Evolutionary conservation across 1,140 invertebrate genomes (phyloP).

Genomic region (Ceratoteleas bidentatus): DNA sequence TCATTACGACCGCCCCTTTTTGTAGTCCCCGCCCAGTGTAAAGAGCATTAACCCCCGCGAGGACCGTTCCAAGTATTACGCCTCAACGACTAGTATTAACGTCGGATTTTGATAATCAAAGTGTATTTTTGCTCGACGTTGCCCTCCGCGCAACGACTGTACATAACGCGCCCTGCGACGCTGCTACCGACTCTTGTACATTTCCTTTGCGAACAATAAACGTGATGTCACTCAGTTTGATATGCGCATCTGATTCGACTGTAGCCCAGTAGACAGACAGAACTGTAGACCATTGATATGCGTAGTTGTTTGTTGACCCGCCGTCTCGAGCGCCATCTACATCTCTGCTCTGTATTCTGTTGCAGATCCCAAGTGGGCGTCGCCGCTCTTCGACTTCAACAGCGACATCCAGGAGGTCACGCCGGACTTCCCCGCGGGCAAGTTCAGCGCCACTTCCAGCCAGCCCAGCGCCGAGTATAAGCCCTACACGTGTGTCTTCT

Average conservation of each 20-base stretch:
- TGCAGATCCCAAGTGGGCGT: conserved; percentile 43
- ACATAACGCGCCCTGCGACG: conserved; percentile 21
- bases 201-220: conserved; percentile 42
- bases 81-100: conserved; percentile 29
- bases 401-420: conserved; percentile 17
- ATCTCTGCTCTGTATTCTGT: conserved; percentile 41
- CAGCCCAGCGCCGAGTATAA: conserved; percentile 62
- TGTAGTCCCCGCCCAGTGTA: no score
- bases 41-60: neutral
- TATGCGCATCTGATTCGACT: conserved; percentile 22
- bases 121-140: conserved; percentile 24
- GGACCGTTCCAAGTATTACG: conserved; percentile 24
- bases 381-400: conserved; percentile 35
- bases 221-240: conserved; percentile 34
- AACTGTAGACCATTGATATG: no score
- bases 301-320: neutral
- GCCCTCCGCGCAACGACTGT: conserved; percentile 4
- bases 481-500: conserved; percentile 73
- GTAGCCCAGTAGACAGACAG: neutral
- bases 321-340: conserved; percentile 27
- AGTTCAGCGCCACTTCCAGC: conserved; percentile 31
- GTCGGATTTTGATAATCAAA: conserved; percentile 19
- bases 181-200: conserved; percentile 24
- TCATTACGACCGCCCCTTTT: neutral
- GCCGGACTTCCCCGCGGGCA: conserved; percentile 6